phyloP scores from a whole-genome alignment of 1,140 invertebrate genomes.

The Carposina sasakii region DNA sequence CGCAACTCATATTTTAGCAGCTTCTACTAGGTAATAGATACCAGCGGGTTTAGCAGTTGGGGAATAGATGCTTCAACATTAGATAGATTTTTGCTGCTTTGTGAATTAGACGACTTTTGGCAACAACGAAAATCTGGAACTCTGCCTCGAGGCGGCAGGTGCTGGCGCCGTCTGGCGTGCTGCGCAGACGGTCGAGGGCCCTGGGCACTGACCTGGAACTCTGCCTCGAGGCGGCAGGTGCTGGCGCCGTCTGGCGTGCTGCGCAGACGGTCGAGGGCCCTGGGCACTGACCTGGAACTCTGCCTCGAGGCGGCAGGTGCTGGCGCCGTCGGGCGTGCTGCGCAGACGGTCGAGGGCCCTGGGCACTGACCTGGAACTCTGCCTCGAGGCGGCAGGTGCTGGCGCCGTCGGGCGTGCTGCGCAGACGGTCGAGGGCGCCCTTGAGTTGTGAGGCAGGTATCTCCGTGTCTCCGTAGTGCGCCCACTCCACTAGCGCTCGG shows the following conservation, averaged over 20 bases:
- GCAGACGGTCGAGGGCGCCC: slow-evolving; percentile 79
- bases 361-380: slow-evolving; percentile 86
- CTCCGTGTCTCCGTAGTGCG: slow-evolving; percentile 95
- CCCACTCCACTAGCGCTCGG: slow-evolving; percentile 92
- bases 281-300: slow-evolving; percentile 86
- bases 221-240: slow-evolving; percentile 83
- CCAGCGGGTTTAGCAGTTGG: no score
- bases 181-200: slow-evolving; percentile 80
- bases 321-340: slow-evolving; percentile 70
- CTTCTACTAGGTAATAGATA: no score
- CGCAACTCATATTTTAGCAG: no score
- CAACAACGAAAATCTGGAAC: no score
- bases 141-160: slow-evolving; percentile 85
- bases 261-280: slow-evolving; percentile 80
- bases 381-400: slow-evolving; percentile 82
- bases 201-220: slow-evolving; percentile 87
- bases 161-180: slow-evolving; percentile 71
- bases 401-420: slow-evolving; percentile 72
- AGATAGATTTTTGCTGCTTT: no score
- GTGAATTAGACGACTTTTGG: no score
- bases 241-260: slow-evolving; percentile 72
- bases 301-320: slow-evolving; percentile 82
- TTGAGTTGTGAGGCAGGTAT: slow-evolving; percentile 82
- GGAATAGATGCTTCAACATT: no score
- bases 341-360: slow-evolving; percentile 80